phyloP scores from a whole-genome alignment of 2,888 invertebrate species.

The Arge pagana region DNA sequence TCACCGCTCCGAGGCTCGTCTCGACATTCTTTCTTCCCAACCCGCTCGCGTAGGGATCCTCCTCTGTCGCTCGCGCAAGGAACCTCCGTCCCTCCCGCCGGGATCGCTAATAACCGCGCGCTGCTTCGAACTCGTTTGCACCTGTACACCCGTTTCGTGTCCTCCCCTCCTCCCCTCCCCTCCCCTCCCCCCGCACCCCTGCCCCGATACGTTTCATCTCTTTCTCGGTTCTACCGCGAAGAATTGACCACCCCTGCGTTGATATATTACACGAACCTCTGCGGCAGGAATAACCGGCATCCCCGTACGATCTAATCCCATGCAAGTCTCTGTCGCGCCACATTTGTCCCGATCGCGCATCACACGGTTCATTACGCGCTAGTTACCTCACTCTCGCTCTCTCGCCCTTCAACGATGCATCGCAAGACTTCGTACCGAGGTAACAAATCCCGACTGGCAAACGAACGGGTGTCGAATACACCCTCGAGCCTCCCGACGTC shows the following conservation, averaged over 20 bases:
- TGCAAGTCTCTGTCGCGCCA: too few species aligned
- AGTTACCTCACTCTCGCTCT: too few species aligned
- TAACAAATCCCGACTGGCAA: too few species aligned
- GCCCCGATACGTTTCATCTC: slow-evolving; percentile 35
- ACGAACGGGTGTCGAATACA: slow-evolving; percentile 27
- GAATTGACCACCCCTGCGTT: slow-evolving; percentile 5
- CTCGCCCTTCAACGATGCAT: too few species aligned
- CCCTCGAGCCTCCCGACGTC: slow-evolving; percentile 53
- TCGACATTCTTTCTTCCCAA: slow-evolving; percentile 29
- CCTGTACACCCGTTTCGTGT: slow-evolving; percentile 35
- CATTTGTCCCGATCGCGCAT: too few species aligned
- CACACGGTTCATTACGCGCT: too few species aligned
- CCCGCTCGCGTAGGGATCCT: too few species aligned
- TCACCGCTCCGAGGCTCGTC: slow-evolving; percentile 23
- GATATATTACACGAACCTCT: not conserved
- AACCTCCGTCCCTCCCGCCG: slow-evolving; percentile 37
- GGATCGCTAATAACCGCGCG: slow-evolving; percentile 47
- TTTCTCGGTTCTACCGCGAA: slow-evolving; percentile 18
- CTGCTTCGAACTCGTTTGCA: slow-evolving; percentile 51
- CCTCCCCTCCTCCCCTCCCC: not conserved
- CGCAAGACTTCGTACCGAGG: too few species aligned
- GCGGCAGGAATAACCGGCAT: too few species aligned
- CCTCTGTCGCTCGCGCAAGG: too few species aligned
- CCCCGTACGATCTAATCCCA: too few species aligned
- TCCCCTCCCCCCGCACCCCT: slow-evolving; percentile 28